Conservation (phyloP, 1,140 invertebrate species). For the Solenopsis invicta region DNA sequence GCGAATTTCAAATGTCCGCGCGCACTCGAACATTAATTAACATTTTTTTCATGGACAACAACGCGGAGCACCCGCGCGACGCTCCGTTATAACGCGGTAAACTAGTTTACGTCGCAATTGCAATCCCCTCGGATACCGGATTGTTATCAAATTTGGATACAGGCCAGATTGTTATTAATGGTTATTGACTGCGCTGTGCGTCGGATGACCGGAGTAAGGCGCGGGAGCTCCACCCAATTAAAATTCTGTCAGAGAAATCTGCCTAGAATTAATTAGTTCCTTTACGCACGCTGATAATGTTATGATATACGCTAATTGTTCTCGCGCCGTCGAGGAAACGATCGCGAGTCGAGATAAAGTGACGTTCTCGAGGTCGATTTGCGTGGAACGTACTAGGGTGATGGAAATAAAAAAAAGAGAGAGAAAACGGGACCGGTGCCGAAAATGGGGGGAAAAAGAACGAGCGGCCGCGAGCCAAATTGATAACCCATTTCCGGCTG, state of each 20-base stretch:
- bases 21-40: conserved; percentile 21
- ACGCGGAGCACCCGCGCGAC: neutral
- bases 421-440: conserved; percentile 16
- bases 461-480: conserved; percentile 51
- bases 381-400: neutral
- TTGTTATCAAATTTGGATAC: conserved; percentile 47
- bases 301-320: neutral
- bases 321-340: neutral
- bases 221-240: neutral
- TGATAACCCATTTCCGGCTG: conserved; percentile 63
- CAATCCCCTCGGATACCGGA: neutral
- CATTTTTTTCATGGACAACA: conserved; percentile 20
- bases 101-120: conserved; percentile 12
- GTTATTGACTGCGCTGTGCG: neutral
- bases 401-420: neutral
- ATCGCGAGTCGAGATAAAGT: conserved; percentile 8
- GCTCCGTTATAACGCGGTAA: neutral
- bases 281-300: neutral
- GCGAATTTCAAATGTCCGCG: conserved; percentile 8
- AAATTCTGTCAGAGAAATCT: conserved; percentile 1
- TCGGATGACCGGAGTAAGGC: conserved; percentile 3
- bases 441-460: conserved; percentile 29
- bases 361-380: conserved; percentile 47
- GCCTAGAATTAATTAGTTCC: conserved; percentile 16
- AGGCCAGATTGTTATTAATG: conserved; percentile 38